Evolutionary conservation across 1,140 invertebrate species (phyloP).

Genomic region (Tetranychus urticae): DNA sequence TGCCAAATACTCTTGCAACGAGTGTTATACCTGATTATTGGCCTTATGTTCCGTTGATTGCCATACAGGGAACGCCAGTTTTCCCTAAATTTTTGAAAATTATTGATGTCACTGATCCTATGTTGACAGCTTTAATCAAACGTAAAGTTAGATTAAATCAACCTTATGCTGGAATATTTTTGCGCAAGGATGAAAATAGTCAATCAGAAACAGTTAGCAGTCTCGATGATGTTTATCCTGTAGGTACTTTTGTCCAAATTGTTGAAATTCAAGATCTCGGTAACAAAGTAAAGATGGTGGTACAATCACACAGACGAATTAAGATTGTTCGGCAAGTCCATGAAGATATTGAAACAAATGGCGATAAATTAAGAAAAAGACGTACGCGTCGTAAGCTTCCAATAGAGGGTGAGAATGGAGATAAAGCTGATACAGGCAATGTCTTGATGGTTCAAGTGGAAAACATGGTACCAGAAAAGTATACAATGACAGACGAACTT

Average conservation of each 20-base stretch:
- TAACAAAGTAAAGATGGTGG: constrained; percentile 64
- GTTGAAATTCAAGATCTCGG: constrained; percentile 89
- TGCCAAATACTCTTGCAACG: neutral
- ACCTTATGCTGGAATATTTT: constrained; percentile 93
- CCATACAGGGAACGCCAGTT: constrained; percentile 76
- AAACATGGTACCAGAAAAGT: constrained; percentile 71
- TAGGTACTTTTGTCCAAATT: constrained; percentile 95
- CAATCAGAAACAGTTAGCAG: constrained; percentile 63
- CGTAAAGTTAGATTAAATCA: constrained; percentile 86
- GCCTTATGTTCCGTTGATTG: constrained; percentile 83
- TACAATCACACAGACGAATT: constrained; percentile 58
- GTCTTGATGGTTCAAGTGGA: constrained; percentile 85
- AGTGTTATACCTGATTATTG: constrained; percentile 64
- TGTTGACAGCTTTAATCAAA: constrained; percentile 66
- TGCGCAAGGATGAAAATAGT: constrained; percentile 72
- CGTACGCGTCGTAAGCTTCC: constrained; percentile 20
- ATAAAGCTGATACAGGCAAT: constrained; percentile 8
- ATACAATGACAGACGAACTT: constrained; percentile 74
- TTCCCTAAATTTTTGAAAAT: constrained; percentile 97
- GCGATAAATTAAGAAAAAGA: neutral
- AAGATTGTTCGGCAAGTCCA: constrained; percentile 12
- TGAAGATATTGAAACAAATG: constrained; percentile 7
- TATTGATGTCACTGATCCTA: constrained; percentile 72
- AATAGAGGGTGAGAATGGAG: neutral
- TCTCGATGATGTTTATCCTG: constrained; percentile 60